A percentile compares a stretch with the other conserved stretches of the same genome.
These are phyloP conservation scores for Dicycla oo DNA, from an alignment of 2,888 invertebrate genomes.

Conservation along the genomic window DNA sequence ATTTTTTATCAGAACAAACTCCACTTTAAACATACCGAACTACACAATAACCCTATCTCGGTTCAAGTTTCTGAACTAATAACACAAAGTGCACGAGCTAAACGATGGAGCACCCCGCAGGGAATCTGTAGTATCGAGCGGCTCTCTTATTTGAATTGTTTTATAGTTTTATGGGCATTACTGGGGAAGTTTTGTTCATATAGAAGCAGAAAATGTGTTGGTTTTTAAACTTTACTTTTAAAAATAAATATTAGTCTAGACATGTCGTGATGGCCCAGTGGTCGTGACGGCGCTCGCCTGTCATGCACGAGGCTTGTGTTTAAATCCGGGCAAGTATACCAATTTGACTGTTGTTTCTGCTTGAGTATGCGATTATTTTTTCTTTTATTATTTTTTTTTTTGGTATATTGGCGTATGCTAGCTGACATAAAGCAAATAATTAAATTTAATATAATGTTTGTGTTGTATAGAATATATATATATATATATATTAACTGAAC, in stretches of 20 bases:
- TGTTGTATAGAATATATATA: too few relatives aligned
- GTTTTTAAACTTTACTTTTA: neutral
- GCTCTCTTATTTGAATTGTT: conserved; percentile 27
- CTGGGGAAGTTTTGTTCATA: neutral
- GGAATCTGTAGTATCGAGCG: conserved; percentile 37
- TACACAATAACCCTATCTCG: conserved; percentile 23
- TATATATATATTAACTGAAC: too few relatives aligned
- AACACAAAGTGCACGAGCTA: conserved; percentile 55
- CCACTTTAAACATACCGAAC: conserved; percentile 8
- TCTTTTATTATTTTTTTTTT: too few relatives aligned
- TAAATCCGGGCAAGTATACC: too few relatives aligned
- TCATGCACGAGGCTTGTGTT: too few relatives aligned
- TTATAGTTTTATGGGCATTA: conserved; percentile 17
- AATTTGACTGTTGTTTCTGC: too few relatives aligned
- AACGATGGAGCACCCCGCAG: conserved; percentile 51
- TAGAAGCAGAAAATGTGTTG: neutral
- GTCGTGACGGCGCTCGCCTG: too few relatives aligned
- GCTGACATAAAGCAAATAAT: too few relatives aligned
- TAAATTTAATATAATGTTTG: too few relatives aligned
- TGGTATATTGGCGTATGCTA: too few relatives aligned
- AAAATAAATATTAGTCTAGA: neutral
- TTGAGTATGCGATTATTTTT: too few relatives aligned
- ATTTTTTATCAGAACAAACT: neutral
- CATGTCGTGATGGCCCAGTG: too few relatives aligned
- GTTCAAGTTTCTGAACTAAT: conserved; percentile 60